Percentiles rank a stretch among this genome's conserved stretches.
phyloP scores from a whole-genome alignment of 2,888 invertebrate genomes.

The Anodontia alba region DNA sequence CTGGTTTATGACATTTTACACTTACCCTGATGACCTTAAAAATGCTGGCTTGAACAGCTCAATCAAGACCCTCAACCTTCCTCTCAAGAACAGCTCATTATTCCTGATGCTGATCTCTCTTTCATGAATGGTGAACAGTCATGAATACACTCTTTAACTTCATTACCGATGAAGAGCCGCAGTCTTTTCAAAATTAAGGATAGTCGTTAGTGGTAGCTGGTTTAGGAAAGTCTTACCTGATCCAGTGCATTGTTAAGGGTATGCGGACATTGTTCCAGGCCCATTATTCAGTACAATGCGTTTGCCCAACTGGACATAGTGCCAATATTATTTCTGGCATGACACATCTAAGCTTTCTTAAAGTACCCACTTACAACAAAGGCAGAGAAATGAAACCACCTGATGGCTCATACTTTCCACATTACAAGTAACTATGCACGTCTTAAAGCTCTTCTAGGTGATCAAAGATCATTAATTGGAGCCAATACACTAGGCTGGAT shows the following conservation, averaged over 20 bases:
- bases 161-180: neutral
- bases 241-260: conserved; percentile 57
- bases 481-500: conserved; percentile 44
- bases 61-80: no score
- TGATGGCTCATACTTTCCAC: conserved; percentile 31
- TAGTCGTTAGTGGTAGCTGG: conserved; percentile 60
- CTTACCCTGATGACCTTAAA: no score
- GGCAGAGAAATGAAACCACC: conserved; percentile 50
- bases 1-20: no score
- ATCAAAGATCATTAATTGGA: conserved; percentile 57
- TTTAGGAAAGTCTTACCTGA: conserved; percentile 56
- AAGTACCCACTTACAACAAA: conserved; percentile 44
- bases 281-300: conserved; percentile 53
- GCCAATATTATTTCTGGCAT: conserved; percentile 61
- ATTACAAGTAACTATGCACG: conserved; percentile 50
- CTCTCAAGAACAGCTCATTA: no score
- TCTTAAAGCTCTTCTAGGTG: conserved; percentile 50
- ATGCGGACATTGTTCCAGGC: conserved; percentile 35
- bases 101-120: conserved; percentile 45
- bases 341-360: conserved; percentile 59
- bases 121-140: conserved; percentile 55
- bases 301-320: conserved; percentile 65
- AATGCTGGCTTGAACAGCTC: no score
- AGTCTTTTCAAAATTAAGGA: conserved; percentile 34
- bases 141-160: conserved; percentile 43